A percentile compares a stretch with the other conserved stretches of the same genome.
Evolutionary conservation across 1,140 invertebrate species (phyloP).

Genomic region (Ips typographus): DNA sequence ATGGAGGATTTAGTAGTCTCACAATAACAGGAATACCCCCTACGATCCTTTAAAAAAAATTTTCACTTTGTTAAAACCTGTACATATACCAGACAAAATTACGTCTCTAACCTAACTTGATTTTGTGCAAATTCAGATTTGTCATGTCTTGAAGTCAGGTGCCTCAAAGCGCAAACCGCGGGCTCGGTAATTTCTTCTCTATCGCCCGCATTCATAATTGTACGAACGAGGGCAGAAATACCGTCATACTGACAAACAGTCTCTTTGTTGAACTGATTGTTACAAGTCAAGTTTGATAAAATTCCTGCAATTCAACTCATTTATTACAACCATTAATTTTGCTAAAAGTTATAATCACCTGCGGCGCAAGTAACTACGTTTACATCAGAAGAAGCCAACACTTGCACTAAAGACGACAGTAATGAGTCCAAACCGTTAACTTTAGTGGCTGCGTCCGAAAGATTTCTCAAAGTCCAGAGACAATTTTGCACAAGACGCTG

Average conservation of each 20-base stretch:
- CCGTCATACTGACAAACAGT: constrained; percentile 92
- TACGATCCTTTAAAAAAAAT: constrained; percentile 1
- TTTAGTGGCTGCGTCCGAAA: constrained; percentile 97
- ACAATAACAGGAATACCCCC: constrained; percentile 77
- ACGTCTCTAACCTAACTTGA: constrained; percentile 63
- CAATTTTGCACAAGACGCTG: constrained; percentile 95
- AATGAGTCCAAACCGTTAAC: constrained; percentile 89
- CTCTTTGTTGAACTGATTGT: constrained; percentile 97
- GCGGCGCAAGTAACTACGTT: constrained; percentile 97
- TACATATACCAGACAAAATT: too few species aligned
- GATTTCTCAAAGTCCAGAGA: constrained; percentile 95
- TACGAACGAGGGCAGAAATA: constrained; percentile 92
- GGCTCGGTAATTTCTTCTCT: constrained; percentile 98
- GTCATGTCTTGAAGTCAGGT: constrained; percentile 91
- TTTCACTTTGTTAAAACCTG: too few species aligned
- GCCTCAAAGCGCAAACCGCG: constrained; percentile 95
- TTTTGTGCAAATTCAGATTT: constrained; percentile 97
- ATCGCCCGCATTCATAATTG: constrained; percentile 92
- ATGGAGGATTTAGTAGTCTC: constrained; percentile 90
- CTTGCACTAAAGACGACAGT: constrained; percentile 87
- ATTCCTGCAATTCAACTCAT: constrained; percentile 56
- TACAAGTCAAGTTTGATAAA: constrained; percentile 97
- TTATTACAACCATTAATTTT: too few species aligned
- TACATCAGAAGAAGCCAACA: constrained; percentile 87
- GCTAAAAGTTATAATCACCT: constrained; percentile 55